These are phyloP conservation scores for Scophthalmus maximus DNA, from an alignment of 2,113 vertebrate genomes.

Conservation along the genomic window DNA sequence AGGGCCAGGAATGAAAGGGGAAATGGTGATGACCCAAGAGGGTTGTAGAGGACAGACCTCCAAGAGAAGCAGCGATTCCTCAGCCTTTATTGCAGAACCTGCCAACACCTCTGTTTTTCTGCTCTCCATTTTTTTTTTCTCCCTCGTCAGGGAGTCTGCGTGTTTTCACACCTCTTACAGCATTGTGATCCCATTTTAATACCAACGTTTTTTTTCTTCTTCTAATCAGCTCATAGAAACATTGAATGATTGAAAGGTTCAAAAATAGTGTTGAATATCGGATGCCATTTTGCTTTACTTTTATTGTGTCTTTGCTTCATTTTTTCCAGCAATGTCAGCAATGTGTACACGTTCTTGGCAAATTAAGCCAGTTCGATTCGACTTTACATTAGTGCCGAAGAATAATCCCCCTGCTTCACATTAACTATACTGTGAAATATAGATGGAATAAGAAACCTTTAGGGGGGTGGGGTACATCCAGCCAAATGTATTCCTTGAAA, in stretches of 20 bases:
- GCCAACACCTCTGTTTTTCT: slow-evolving; percentile 44
- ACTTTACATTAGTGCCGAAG: too few relatives aligned
- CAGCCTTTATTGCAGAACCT: slow-evolving; percentile 59
- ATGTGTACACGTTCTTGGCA: too few relatives aligned
- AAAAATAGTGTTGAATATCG: not conserved
- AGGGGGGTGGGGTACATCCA: not conserved
- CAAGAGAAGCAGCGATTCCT: slow-evolving; percentile 51
- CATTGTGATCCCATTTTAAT: not conserved
- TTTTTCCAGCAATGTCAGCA: too few relatives aligned
- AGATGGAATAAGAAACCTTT: not conserved
- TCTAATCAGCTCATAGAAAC: not conserved
- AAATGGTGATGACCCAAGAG: slow-evolving; percentile 59
- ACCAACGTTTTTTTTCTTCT: slow-evolving; percentile 6
- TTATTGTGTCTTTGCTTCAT: too few relatives aligned
- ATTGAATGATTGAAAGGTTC: not conserved
- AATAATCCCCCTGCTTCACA: not conserved
- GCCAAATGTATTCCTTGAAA: not conserved
- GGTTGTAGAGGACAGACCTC: slow-evolving; percentile 56
- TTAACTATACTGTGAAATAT: not conserved
- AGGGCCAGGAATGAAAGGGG: slow-evolving; percentile 51
- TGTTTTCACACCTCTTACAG: slow-evolving; percentile 1
- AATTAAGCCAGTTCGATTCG: too few relatives aligned
- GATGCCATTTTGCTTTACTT: slow-evolving; percentile 1
- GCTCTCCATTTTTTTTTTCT: not conserved
- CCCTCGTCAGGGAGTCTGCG: slow-evolving; percentile 1